phyloP scores from a whole-genome alignment of 2,888 invertebrate genomes.

The Cactoblastis cactorum region DNA sequence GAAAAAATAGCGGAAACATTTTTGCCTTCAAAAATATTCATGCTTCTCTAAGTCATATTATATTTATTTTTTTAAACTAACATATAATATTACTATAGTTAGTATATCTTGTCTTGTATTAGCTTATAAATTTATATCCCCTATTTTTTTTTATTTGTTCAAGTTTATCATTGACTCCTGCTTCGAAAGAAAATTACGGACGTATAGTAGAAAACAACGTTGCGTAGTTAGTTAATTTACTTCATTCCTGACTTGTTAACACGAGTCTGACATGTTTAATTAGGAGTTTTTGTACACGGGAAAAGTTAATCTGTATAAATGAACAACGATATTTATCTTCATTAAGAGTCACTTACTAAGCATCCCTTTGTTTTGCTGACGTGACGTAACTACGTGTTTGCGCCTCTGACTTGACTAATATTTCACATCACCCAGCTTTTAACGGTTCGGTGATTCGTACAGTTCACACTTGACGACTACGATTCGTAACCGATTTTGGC shows the following conservation, averaged over 20 bases:
- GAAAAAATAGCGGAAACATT: too few relatives aligned
- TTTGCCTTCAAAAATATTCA: too few relatives aligned
- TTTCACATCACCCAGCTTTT: conserved; percentile 72
- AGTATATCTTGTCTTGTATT: too few relatives aligned
- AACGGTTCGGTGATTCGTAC: conserved; percentile 57
- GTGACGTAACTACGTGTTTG: conserved; percentile 63
- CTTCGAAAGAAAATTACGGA: not conserved
- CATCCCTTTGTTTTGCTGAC: conserved; percentile 71
- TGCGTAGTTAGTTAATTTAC: conserved; percentile 16
- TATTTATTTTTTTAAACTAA: too few relatives aligned
- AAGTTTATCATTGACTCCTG: too few relatives aligned
- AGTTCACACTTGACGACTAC: not conserved
- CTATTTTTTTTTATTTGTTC: too few relatives aligned
- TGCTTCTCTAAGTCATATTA: too few relatives aligned
- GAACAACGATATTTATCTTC: conserved; percentile 76
- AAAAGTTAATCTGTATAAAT: conserved; percentile 72
- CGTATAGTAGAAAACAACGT: conserved; percentile 11
- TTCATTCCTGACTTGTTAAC: conserved; percentile 31
- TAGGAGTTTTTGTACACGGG: conserved; percentile 57
- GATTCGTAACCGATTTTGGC: not conserved
- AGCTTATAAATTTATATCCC: too few relatives aligned
- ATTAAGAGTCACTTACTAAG: conserved; percentile 72
- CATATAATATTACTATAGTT: too few relatives aligned
- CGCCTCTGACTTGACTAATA: conserved; percentile 72
- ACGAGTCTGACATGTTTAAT: conserved; percentile 45